Base-by-base conservation (phyloP, 2,113 vertebrate species). In the Sylvietta virens region DNA sequence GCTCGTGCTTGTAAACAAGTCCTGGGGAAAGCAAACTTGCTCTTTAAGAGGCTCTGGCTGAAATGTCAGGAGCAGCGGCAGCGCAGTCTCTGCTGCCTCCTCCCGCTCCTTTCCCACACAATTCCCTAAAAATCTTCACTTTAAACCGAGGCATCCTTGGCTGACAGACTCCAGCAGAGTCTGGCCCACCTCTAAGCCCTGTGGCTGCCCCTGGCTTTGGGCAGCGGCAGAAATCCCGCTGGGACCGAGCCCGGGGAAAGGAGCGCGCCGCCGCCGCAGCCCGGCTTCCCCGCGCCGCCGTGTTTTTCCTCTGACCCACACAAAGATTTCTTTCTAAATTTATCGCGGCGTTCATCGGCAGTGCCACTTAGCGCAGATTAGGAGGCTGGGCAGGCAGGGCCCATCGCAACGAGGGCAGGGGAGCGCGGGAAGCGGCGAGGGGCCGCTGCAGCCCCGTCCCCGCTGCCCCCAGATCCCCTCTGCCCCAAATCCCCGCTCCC, bases 321-420 rank as follows among this genome's bases (percentile, higher is more conserved):
- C 95, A 93, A 90, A 96, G 96, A 94, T 95, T 92, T 90, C 95
- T 94, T 94, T 95, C 96, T 97, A 95, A 88, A 95, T 97, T 94
- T 96, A 94, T 95, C 95, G 1, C 92, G 0, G 80, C 48, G 11
- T 7, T 40, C 82, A 88, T 94, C 82, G 23, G 83, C 96, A 69
- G 92, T 65, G 74, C 94, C 92, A 45, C 79, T 93, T 35, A 40
- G 88, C 0, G 90, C 91, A 82, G 90, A 64, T 91, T n/a, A 72
- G 30, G 57, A 66, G 83, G 73, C 90, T 1, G 74, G 89, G 85
- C 92, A 6, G 95, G 93, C 95, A 48, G 71, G 58, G 70, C 84
- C 81, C 78, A 23, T 42, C 35, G 57, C 9, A 87, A 82, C 0
- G 31, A 92, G 90, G 93, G 81, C 87, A 71, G 81, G 83, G 80